These are phyloP conservation scores for Drosophila austrosaltans DNA, from an alignment of 2,888 invertebrate genomes.

Conservation along the genomic window DNA sequence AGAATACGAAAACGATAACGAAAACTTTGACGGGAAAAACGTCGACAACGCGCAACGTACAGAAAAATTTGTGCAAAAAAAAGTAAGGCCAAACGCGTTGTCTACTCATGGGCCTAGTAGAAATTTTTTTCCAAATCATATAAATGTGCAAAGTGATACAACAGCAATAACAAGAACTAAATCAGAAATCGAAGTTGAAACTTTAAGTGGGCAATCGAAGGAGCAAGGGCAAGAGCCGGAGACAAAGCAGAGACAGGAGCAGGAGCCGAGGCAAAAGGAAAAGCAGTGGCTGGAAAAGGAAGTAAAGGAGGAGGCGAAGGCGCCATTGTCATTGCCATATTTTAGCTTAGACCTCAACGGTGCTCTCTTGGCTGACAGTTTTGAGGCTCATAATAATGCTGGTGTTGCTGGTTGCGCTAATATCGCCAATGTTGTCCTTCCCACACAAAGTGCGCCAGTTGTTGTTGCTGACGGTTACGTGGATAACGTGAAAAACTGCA, in stretches of 20 bases:
- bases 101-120: slow-evolving; percentile 37
- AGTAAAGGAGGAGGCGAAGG: slow-evolving; percentile 46
- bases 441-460: slow-evolving; percentile 43
- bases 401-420: slow-evolving; percentile 26
- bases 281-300: slow-evolving; percentile 42
- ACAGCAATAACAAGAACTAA: slow-evolving; percentile 21
- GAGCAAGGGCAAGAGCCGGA: slow-evolving; percentile 29
- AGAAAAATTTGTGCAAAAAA: slow-evolving; percentile 76
- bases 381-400: slow-evolving; percentile 55
- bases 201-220: slow-evolving; percentile 11
- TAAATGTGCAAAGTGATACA: slow-evolving; percentile 67
- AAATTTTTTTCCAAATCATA: slow-evolving; percentile 65
- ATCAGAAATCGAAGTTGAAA: slow-evolving; percentile 30
- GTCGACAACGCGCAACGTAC: slow-evolving; percentile 67
- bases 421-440: slow-evolving; percentile 49
- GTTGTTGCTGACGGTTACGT: slow-evolving; percentile 67
- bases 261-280: slow-evolving; percentile 44
- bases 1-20: slow-evolving; percentile 7
- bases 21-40: slow-evolving; percentile 36
- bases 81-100: slow-evolving; percentile 58
- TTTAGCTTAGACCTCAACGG: slow-evolving; percentile 22
- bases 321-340: slow-evolving; percentile 76
- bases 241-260: not conserved
- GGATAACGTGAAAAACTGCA: slow-evolving; percentile 62
- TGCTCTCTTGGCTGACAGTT: slow-evolving; percentile 22